Base-by-base conservation (phyloP, 37 sponge, comb jelly and placozoan species). In the Halichondria panicea region DNA sequence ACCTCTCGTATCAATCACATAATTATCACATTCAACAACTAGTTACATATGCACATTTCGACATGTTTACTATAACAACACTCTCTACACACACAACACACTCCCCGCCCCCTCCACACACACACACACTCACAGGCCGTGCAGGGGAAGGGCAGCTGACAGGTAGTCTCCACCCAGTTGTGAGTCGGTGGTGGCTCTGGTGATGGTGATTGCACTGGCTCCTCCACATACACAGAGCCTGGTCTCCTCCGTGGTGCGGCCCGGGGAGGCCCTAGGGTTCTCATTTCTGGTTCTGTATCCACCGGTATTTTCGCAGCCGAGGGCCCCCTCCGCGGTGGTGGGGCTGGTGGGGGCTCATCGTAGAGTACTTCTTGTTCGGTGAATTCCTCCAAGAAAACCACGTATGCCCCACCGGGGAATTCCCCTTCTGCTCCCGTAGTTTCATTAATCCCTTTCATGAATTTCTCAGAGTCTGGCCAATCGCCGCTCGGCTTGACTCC, bases 391-490 rank as follows among this genome's bases (percentile, higher is more conserved):
- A 80, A 56, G 36, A 87, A 92, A 42, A 56, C 48, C 12, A 72
- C 72, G 37, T 84, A 92, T 5, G 68, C 79, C 15, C 87, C 91
- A 0, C 76, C 88, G 0, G 92, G 92, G 44, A 92, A 92, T 15
- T 92, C 92, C 57, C 92, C 92, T 24, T 34, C 52, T 53, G 42
- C 36, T 7, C 68, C 66, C 8, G 88, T 83, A 2, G 59, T 30
- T 30, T 83, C 59, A 63, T 92, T 92, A 22, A 34, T 71, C 8
- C 87, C 91, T 6, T 44, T 61, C 86, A 90, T 76, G 87, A 87
- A 85, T 30, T 46, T 72, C 19, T 55, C 77, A 25, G 63, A 70
- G 52, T 76, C 38, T 9, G 91, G 91, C 91, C 91, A 90, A 12
- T 22, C 54, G 19, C 87, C 87, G n/a, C 44, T 56, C 8, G 67